A percentile compares a stretch with the other conserved stretches of the same genome.
These are phyloP conservation scores for Subanguina moxae DNA, from an alignment of 1,140 invertebrate species.

Conservation along the genomic window DNA sequence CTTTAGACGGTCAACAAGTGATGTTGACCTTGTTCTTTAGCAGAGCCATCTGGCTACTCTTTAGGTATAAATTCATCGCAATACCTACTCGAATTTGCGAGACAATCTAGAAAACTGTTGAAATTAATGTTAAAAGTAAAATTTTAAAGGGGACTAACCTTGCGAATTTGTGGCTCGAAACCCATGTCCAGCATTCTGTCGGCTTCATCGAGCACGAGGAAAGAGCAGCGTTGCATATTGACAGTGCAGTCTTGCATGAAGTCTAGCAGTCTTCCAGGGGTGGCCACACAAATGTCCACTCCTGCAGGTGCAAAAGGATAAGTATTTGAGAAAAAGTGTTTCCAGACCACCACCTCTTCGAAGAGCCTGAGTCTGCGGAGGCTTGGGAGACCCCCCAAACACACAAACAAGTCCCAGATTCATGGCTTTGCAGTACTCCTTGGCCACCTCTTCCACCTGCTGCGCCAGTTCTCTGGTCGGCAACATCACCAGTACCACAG, in stretches of 20 bases:
- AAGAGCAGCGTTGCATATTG: constrained; percentile 82
- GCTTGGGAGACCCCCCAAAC: constrained; percentile 75
- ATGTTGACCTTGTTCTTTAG: too few species aligned
- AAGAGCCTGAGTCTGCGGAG: constrained; percentile 76
- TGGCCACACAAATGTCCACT: constrained; percentile 96
- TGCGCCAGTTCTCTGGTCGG: constrained; percentile 88
- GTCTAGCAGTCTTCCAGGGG: constrained; percentile 89
- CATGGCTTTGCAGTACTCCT: constrained; percentile 31
- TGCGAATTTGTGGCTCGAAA: constrained; percentile 94
- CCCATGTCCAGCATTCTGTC: constrained; percentile 99
- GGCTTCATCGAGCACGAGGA: constrained; percentile 92
- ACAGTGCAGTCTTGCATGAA: constrained; percentile 84
- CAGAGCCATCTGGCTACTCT: too few species aligned
- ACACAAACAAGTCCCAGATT: constrained; percentile 61
- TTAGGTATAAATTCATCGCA: constrained; percentile 71
- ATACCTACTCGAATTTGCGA: constrained; percentile 75
- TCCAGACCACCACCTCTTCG: neutral
- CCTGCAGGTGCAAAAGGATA: constrained; percentile 65
- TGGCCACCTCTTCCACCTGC: constrained; percentile 71
- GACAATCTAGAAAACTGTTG: constrained; percentile 76
- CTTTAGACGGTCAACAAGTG: too few species aligned
- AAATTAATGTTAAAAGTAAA: constrained; percentile 62
- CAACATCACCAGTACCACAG: constrained; percentile 71
- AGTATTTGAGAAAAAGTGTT: neutral
- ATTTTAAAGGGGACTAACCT: constrained; percentile 68